Percentiles rank a stretch among this genome's conserved stretches.
phyloP scores from a whole-genome alignment of 2,113 vertebrate genomes.

The Theristicus caerulescens region DNA sequence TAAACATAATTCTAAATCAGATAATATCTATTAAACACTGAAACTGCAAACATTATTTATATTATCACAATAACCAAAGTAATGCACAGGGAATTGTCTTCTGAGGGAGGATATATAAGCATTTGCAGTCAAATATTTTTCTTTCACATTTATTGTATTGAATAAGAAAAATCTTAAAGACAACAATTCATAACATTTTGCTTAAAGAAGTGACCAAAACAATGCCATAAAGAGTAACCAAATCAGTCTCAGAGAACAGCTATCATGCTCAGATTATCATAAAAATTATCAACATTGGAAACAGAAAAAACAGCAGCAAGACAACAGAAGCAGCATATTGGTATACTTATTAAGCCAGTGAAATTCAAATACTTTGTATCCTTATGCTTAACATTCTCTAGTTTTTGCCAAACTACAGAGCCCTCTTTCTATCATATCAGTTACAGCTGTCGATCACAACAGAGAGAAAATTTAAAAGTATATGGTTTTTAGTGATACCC shows the following conservation, averaged over 20 bases:
- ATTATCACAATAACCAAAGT: background rate
- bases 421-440: background rate
- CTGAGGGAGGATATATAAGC: rapidly evolving
- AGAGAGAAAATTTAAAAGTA: background rate
- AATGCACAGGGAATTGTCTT: background rate
- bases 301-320: background rate
- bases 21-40: background rate
- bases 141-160: background rate
- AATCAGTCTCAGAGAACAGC: background rate
- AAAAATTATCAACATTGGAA: background rate
- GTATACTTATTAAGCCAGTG: background rate
- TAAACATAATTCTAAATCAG: background rate
- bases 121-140: background rate
- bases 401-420: background rate
- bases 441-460: background rate
- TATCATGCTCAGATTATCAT: background rate
- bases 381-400: background rate
- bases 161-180: background rate
- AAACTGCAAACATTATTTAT: background rate
- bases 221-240: background rate
- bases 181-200: background rate
- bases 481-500: background rate
- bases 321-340: background rate
- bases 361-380: background rate
- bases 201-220: background rate